Conservation (phyloP, 2,113 vertebrate genomes). For the Phaethon lepturus region DNA sequence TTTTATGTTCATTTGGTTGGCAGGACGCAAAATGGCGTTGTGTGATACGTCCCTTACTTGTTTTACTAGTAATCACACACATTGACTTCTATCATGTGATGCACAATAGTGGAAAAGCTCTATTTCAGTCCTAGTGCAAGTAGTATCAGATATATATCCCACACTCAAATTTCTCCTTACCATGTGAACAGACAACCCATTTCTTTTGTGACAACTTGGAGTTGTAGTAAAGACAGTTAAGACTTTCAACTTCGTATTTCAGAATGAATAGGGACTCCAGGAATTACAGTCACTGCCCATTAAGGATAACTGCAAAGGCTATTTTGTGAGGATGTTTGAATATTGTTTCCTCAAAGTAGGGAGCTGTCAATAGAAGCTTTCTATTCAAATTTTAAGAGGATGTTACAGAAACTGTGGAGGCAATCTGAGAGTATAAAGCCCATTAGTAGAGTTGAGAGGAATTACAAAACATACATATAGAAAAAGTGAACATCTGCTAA, state of each 20-base stretch:
- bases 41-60: background rate
- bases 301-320: background rate
- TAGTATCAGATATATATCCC: background rate
- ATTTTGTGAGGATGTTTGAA: background rate
- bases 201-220: background rate
- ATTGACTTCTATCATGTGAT: background rate
- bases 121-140: background rate
- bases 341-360: background rate
- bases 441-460: background rate
- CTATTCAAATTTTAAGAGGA: background rate
- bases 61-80: background rate
- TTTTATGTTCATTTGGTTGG: background rate
- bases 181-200: background rate
- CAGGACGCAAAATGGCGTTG: background rate
- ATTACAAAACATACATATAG: background rate
- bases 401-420: background rate
- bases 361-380: background rate
- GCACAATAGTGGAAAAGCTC: background rate
- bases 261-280: background rate
- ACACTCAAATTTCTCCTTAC: background rate
- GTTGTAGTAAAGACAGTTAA: background rate
- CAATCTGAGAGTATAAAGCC: constrained; percentile 8
- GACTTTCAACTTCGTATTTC: background rate
- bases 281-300: background rate
- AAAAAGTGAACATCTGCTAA: constrained; percentile 32